Conservation (phyloP, 2,113 vertebrate species). For the Gambusia affinis region DNA sequence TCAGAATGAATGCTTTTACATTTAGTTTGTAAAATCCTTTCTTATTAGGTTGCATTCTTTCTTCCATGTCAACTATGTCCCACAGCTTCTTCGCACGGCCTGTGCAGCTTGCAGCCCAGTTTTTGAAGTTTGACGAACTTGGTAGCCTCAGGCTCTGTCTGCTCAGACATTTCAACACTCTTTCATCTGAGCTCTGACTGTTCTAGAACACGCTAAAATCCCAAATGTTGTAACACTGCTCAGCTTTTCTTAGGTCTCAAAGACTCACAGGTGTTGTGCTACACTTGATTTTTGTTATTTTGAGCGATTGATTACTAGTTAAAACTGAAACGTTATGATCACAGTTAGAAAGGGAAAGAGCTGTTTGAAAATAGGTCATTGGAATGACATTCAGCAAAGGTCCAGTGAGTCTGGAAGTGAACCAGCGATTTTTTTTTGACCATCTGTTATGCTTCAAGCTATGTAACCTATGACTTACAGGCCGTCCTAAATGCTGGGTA, state of each 20-base stretch:
- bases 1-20: background rate
- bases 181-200: conserved; percentile 39
- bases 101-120: conserved; percentile 18
- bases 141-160: conserved; percentile 44
- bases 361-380: background rate
- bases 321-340: background rate
- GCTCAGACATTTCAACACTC: conserved; percentile 39
- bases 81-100: conserved; percentile 17
- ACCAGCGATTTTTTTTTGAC: conserved; percentile 2
- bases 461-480: background rate
- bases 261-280: conserved; percentile 6
- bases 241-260: background rate
- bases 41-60: background rate
- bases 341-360: background rate
- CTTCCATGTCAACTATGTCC: background rate
- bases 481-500: background rate
- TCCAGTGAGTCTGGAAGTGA: conserved; percentile 10
- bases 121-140: conserved; percentile 30
- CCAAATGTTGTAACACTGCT: background rate
- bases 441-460: conserved; percentile 9
- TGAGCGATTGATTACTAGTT: background rate
- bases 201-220: conserved; percentile 37
- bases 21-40: background rate
- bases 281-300: too few relatives aligned
- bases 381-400: background rate